Evolutionary conservation across 2,113 vertebrate species (phyloP), one percentile per base, ranked within the genome.

Genomic region (Cercocebus atys): DNA sequence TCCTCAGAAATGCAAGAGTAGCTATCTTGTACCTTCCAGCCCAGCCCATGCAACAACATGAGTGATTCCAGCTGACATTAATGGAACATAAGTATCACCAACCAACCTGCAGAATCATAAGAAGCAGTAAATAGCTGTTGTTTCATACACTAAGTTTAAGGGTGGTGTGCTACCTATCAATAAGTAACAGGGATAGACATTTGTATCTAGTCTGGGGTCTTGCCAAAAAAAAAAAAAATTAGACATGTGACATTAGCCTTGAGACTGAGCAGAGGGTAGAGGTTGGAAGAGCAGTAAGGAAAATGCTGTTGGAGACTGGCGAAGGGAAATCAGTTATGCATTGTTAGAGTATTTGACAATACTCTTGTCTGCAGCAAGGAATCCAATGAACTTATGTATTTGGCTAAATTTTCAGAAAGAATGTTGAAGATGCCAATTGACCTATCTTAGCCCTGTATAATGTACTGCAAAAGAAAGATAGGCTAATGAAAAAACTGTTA

Each of bases 341-440:
- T 38, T 90, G 14, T 14, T 38, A 93, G 35, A 86, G 87, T 94
- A 87, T 94, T 78, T 87, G 75, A 27, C 84, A 87, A 80, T 11
- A 86, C 90, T 73, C 22, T 93, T 94, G 66, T 47, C 70, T 89
- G 9, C 0, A 47, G 14, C 88, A 88, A 83, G 52, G 17, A 94
- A 90, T 16, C 66, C 22, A 78, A 2, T 82, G 23, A 79, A 45
- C 38, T 90, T 93, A 52, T 52, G 8, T 43, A 45, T 80, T 47
- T 85, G 40, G 14, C 30, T 84, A 91, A 88, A 88, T 95, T 93
- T 96, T 57, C 43, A 95, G 47, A 95, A 88, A 90, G n/a, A 88
- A 73, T 66, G 23, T 93, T 90, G 55, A 93, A 87, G 64, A 59
- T 91, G n/a, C 10, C n/a, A 84, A 8, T 80, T 91, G 57, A 40